Base-by-base conservation (phyloP, 2,797 vertebrate genomes). In the Bothrops alternatus region DNA sequence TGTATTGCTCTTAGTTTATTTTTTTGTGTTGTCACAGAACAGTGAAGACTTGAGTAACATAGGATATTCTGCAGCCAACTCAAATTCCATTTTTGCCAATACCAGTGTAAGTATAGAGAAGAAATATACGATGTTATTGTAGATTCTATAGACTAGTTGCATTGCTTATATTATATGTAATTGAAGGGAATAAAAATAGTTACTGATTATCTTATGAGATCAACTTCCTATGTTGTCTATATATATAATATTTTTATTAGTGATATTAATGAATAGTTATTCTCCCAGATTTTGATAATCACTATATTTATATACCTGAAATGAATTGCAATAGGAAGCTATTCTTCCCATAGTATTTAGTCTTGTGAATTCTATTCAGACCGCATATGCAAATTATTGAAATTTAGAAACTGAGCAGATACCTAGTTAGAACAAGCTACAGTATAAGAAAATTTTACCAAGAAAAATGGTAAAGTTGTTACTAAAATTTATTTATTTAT, bases 41-140 rank as follows among this genome's bases (percentile, higher is more conserved):
- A 98, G 98, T 94, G 99, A 99, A 96, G 99, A 99, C 96, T 98
- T 99, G 97, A 98, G 98, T 85, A 98, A 98, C 91, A 97, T 98
- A 97, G 98, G 98, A 65, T 99, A 98, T 95, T 98, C 98, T 93
- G 98, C 99, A 58, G 98, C 98, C 95, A 98, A 98, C 96, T 99
- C 99, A 93, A 98, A 98, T 96, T 98, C 98, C 32, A 99, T 99
- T 97, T 99, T 99, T 89, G 97, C 98, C 94, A 98, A 98, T 95
- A 98, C 98, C 96, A 98, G 97, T 94, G 99, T 99, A 96, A 98
- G 99, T 98, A 90, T 63, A 89, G 20, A 88, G 56, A 91, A 60
- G 47, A 87, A 92, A 95, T 53, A 86, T 28, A 0, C 3, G 4
- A 89, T 93, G 89, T 5, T 95, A 1, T 88, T 92, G 63, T 58